A percentile compares a stretch with the other conserved stretches of the same genome.
phyloP scores from a whole-genome alignment of 2,113 vertebrate species.

The Grus americana region DNA sequence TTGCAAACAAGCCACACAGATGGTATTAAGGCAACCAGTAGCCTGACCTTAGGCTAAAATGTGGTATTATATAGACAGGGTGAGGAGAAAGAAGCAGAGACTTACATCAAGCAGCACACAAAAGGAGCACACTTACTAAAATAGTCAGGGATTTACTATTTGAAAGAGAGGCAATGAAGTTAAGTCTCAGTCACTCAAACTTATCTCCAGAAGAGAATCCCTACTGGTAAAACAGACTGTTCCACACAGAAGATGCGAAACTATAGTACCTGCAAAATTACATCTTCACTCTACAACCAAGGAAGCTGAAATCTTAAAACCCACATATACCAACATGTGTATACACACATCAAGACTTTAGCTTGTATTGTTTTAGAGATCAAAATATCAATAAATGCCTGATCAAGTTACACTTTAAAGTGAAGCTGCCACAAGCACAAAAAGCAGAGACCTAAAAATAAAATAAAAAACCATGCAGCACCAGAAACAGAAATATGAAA shows the following conservation, averaged over 20 bases:
- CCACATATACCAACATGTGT: not conserved
- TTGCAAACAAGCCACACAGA: not conserved
- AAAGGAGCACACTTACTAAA: not conserved
- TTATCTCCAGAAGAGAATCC: not conserved
- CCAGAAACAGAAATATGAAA: not conserved
- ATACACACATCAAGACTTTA: not conserved
- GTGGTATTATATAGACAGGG: fast-evolving
- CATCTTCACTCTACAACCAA: not conserved
- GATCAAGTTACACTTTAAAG: not conserved
- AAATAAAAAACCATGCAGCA: not conserved
- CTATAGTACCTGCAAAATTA: not conserved
- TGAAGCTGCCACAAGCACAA: not conserved
- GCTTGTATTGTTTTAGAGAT: not conserved
- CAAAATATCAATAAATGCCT: not conserved
- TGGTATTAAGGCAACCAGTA: not conserved
- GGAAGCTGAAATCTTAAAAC: not conserved
- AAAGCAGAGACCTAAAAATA: not conserved
- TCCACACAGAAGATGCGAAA: not conserved
- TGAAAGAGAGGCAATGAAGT: not conserved
- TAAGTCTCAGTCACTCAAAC: not conserved
- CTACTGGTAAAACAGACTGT: not conserved
- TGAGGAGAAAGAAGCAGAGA: not conserved
- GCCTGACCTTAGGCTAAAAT: not conserved
- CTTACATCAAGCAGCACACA: not conserved
- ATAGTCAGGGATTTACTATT: not conserved